Conservation (phyloP, 2,797 vertebrate species). For the Sparus aurata region DNA sequence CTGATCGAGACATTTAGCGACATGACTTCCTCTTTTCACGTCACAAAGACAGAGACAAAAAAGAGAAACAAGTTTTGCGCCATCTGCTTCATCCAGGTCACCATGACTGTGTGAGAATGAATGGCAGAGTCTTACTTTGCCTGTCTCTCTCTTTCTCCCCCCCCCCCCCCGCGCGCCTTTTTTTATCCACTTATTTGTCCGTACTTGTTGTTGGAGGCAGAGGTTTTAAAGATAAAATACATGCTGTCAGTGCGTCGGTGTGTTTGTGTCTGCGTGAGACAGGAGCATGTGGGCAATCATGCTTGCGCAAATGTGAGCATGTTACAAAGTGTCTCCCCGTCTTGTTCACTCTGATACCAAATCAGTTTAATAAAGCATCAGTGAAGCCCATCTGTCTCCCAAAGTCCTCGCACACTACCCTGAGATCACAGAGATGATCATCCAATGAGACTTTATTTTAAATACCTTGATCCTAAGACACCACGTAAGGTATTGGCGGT, state of each 20-base stretch:
- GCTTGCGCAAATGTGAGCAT: constrained; percentile 33
- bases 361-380: constrained; percentile 58
- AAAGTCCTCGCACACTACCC: constrained; percentile 14
- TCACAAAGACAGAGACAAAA: not conserved
- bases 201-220: not conserved
- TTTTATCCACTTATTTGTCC: constrained; percentile 8
- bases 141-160: not conserved
- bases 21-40: too few species aligned
- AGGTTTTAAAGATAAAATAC: constrained; percentile 16
- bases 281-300: constrained; percentile 12
- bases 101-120: not conserved
- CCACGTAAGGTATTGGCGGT: not conserved
- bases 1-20: too few species aligned
- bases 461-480: not conserved
- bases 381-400: constrained; percentile 46
- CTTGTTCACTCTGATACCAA: constrained; percentile 34
- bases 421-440: constrained; percentile 12
- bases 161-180: too few species aligned
- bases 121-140: not conserved
- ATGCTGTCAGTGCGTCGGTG: not conserved
- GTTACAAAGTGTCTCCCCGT: constrained; percentile 17
- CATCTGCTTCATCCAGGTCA: constrained; percentile 22
- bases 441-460: not conserved
- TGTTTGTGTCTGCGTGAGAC: constrained; percentile 8
- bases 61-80: constrained; percentile 13